phyloP scores from a whole-genome alignment of 1,140 invertebrate genomes.

The Leguminivora glycinivorella region DNA sequence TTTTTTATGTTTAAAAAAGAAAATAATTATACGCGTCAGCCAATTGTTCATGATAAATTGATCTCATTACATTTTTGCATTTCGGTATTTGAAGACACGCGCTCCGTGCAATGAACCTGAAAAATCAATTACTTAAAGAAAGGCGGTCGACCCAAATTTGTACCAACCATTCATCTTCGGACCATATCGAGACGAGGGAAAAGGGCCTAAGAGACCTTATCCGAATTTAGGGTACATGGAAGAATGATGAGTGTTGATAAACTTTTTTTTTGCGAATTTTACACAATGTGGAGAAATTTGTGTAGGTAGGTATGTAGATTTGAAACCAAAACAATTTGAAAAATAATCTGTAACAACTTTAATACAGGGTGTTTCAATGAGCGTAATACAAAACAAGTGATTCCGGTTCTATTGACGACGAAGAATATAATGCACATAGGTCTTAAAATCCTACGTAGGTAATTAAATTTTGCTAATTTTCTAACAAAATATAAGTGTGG shows the following conservation, averaged over 20 bases:
- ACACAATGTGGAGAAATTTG: background rate
- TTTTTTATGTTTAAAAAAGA: too few species aligned
- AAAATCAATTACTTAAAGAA: constrained; percentile 17
- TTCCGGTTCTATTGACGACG: too few species aligned
- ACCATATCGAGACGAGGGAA: background rate
- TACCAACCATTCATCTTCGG: constrained; percentile 30
- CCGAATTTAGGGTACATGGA: constrained; percentile 6
- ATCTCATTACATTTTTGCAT: background rate
- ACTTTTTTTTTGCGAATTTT: background rate
- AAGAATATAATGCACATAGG: too few species aligned
- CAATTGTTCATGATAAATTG: background rate
- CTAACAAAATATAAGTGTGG: too few species aligned
- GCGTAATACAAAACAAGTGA: too few species aligned
- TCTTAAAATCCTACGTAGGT: too few species aligned
- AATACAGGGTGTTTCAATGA: too few species aligned
- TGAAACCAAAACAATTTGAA: too few species aligned
- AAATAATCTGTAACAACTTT: too few species aligned
- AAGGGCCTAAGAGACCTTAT: constrained; percentile 1
- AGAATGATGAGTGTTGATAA: constrained; percentile 9
- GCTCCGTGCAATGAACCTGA: constrained; percentile 7
- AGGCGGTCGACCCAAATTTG: constrained; percentile 21
- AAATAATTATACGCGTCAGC: background rate
- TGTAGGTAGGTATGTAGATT: background rate
- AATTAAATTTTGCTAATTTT: too few species aligned
- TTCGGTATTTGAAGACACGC: constrained; percentile 9